Evolutionary conservation across 2,888 invertebrate genomes (phyloP).

Genomic region (Leuctra nigra): DNA sequence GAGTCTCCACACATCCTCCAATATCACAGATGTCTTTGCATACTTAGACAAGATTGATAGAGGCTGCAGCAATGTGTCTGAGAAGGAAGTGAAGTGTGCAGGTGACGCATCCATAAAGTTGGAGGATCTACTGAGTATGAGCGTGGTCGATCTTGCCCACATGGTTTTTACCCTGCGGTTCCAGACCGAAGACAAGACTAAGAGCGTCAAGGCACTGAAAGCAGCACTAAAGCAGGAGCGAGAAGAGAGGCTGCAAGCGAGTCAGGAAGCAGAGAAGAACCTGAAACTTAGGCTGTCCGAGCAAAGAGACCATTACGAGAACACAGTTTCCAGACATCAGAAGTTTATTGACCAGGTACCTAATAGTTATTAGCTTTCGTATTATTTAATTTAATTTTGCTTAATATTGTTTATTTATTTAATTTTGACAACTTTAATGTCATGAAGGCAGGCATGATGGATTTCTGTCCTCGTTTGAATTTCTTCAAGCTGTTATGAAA

Average conservation of each 20-base stretch:
- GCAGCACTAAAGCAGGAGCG: constrained; percentile 53
- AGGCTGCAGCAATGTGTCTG: constrained; percentile 43
- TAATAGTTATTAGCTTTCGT: too few species aligned
- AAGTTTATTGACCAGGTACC: constrained; percentile 72
- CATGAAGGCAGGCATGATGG: too few species aligned
- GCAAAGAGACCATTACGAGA: constrained; percentile 66
- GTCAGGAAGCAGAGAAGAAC: constrained; percentile 37
- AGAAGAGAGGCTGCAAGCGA: constrained; percentile 38
- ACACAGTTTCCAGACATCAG: constrained; percentile 68
- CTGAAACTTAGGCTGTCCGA: constrained; percentile 45
- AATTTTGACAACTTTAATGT: too few species aligned
- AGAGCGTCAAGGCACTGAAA: constrained; percentile 52
- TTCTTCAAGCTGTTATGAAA: too few species aligned
- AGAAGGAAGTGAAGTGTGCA: not conserved
- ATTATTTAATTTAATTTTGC: too few species aligned
- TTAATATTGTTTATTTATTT: too few species aligned
- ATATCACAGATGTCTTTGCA: constrained; percentile 47
- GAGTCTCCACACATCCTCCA: too few species aligned
- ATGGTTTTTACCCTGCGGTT: constrained; percentile 51
- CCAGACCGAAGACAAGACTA: constrained; percentile 49
- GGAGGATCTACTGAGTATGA: constrained; percentile 49
- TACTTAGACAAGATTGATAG: constrained; percentile 60
- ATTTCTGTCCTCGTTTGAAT: too few species aligned
- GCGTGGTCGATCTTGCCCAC: constrained; percentile 54
- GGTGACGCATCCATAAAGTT: constrained; percentile 39